Conservation (phyloP, 1,140 invertebrate species). For the Anthonomus grandis region DNA sequence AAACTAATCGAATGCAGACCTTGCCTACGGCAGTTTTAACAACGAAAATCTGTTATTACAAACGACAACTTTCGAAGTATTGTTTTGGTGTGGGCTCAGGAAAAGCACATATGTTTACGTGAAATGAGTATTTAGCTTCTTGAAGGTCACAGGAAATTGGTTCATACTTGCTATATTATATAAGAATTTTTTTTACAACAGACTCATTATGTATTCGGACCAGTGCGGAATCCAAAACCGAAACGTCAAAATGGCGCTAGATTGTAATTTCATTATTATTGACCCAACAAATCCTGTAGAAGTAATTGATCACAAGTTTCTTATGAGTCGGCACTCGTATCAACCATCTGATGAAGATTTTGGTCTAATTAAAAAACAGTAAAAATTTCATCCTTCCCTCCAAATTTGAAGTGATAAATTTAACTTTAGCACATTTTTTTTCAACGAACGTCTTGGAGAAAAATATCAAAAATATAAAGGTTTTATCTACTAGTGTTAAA, state of each 20-base stretch:
- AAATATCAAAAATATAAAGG: too few relatives aligned
- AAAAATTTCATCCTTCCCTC: neutral
- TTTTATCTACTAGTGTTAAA: too few relatives aligned
- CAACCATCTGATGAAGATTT: neutral
- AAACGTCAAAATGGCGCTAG: neutral
- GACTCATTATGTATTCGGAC: neutral
- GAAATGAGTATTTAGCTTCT: neutral
- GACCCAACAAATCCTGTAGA: neutral
- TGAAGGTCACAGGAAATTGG: neutral
- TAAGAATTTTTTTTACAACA: neutral
- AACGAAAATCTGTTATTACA: neutral
- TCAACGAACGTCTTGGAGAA: too few relatives aligned
- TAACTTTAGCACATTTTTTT: neutral
- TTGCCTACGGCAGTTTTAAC: neutral
- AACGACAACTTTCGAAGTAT: neutral
- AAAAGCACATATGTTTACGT: neutral
- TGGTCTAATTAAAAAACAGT: neutral
- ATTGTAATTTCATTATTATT: neutral
- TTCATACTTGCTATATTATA: neutral
- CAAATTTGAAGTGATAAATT: neutral
- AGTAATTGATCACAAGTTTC: neutral
- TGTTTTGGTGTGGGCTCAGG: neutral
- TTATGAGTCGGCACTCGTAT: neutral
- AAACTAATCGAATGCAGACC: neutral
- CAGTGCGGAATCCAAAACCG: neutral